Evolutionary conservation across 2,797 vertebrate species (phyloP), one percentile per base, ranked within the genome.

Genomic region (Sebastes kiyomatsui): DNA sequence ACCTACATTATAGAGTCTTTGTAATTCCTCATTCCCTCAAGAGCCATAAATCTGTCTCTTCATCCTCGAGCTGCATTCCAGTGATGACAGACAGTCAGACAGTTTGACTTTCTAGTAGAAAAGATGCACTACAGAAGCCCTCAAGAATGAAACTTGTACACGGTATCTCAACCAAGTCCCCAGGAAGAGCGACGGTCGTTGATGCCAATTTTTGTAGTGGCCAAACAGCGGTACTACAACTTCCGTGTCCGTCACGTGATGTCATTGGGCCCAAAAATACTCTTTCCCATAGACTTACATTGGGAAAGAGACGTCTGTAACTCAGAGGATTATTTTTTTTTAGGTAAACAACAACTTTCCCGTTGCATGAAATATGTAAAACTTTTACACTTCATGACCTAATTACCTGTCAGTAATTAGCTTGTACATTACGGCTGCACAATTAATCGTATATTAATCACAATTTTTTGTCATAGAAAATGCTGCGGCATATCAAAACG

Each of bases 281-380:
- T 35, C 1, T 35, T 5, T 35, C 0, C 33, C 38, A 16, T 42
- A 14, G 14, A 42, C 38, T 16, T 42, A 42, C 13, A 42, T 42
- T 16, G 0, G 38, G 13, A 42, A 42, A 42, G 38, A 42, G 14
- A 42, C 14, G 0, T 38, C 12, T 38, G 35, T 14, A 0, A 0
- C 35, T 38, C 35, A 35, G 35, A 35, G 35, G 35, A 35, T 35
- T 2, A 0, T 2, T 16, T 42, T 42, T 42, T 42, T 42, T 42
- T 6, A 16, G 7, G 38, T 64, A 65, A 38, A 60, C 4, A 38
- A 60, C 4, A 7, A 25, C 1, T 32, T 22, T 49, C 13, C 2
- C 27, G 9, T 23, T 42, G 58, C 8, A 65, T 2, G 2, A 55
- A 46, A 56, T 13, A 22, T 16, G 4, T 14, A 1, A 4, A 42